phyloP scores from a whole-genome alignment of 2,113 vertebrate species.

The Callaeas wilsoni region DNA sequence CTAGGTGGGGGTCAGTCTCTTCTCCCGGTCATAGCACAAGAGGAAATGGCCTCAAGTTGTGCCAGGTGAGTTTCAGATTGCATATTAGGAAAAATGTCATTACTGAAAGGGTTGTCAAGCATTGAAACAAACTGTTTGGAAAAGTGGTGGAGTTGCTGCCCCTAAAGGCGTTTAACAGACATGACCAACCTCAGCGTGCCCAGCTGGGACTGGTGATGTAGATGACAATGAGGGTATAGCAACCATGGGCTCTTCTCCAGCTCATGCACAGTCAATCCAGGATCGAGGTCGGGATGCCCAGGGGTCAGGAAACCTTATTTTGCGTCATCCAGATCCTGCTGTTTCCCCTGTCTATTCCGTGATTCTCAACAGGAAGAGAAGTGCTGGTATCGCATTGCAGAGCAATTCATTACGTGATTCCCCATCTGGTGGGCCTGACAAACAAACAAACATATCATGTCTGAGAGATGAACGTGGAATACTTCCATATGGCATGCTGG shows the following conservation, averaged over 20 bases:
- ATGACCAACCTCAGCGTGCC: fast-evolving
- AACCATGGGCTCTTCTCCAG: neutral
- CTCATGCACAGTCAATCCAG: neutral
- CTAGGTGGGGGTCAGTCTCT: neutral
- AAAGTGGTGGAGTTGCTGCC: neutral
- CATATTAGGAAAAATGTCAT: neutral
- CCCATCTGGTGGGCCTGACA: neutral
- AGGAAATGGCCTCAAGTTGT: neutral
- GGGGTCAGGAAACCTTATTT: neutral
- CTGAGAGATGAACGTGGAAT: neutral
- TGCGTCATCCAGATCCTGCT: neutral
- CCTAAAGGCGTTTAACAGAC: neutral
- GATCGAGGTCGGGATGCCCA: neutral
- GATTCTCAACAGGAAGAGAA: neutral
- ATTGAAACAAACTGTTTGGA: neutral
- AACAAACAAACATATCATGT: neutral
- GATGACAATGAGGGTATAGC: neutral
- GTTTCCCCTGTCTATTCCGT: neutral
- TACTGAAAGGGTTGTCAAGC: neutral
- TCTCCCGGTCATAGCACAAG: neutral
- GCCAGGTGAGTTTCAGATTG: neutral
- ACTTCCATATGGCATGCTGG: neutral
- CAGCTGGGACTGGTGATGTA: neutral
- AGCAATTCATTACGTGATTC: neutral
- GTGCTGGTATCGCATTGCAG: neutral